Base-by-base conservation (phyloP, 2,888 invertebrate genomes). In the Epsilonema sp. region DNA sequence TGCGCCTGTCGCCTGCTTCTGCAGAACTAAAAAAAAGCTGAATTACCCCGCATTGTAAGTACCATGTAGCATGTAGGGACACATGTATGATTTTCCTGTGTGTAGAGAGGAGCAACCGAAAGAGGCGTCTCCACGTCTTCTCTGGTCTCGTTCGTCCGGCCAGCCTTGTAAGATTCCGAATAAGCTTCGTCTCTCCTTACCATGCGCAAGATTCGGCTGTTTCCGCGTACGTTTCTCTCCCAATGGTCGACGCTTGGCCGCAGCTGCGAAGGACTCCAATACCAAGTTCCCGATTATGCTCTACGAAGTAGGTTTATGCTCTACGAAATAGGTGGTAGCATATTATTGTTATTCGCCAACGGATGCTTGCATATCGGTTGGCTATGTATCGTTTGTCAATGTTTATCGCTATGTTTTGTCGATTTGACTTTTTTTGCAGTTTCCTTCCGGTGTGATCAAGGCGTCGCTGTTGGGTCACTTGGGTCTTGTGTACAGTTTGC, bases 91-190 rank as follows among this genome's bases (percentile, higher is more conserved):
- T 31, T 31, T 31, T 16, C 31, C 8, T 8, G 8, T 31, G 31
- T 31, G 8, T 31, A 31, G 31, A 31, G 31, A 11, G 31, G 31
- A n/a, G n/a, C n/a, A n/a, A n/a, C n/a, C n/a, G n/a, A n/a, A 31
- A 31, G 31, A 8, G 8, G 31, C 8, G 16, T 8, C 31, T 31
- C 16, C 31, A 16, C 8, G 31, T 31, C 39, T n/a, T 11, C 13
- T 11, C 8, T 39, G 39, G 39, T 39, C 39, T n/a, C 5, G 39
- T 8, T 8, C n/a, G 8, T 5, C 39, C 8, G 39, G 39, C 21
- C 39, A 39, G 39, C 22, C 39, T 5, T 39, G 39, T n/a, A 39
- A 39, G 22, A 39, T 39, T 19, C 39, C 39, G 8, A 39, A 39
- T 20, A 39, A 39, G n/a, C 5, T 11, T 5, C 21, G 22, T 8